Base-by-base conservation (phyloP, 1,140 invertebrate species). In the Hyphantria cunea region DNA sequence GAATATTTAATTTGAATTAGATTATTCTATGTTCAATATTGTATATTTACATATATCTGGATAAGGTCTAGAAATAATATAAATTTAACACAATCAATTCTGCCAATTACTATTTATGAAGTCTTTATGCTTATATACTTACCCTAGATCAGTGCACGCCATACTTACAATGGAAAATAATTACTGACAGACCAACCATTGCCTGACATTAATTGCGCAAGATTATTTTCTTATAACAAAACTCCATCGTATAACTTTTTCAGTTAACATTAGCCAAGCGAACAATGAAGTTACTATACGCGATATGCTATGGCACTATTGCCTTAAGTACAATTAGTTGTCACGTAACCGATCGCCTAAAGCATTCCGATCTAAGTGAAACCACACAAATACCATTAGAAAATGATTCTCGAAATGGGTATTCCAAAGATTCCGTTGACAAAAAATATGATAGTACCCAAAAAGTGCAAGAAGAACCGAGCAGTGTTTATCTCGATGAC, bases 401-500 rank as follows among this genome's bases (percentile, higher is more conserved):
- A 33, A 55, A 58, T 41, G 15, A 37, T 4, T 31, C 45, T 9
- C 33, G 45, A 39, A 48, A 39, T 39, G 17, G 12, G 0, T 12
- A 31, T 15, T 0, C 8, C 8, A 39, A 39, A 11, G n/a, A 39
- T n/a, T 13, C 9, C 12, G 31, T 32, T 58, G 45, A 31, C 3
- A 48, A 58, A 39, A 58, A 48, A 14, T 10, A 17, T 25, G 55
- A 58, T 13, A 34, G 17, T 34, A 3, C 53, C 3, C 48, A 49
- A 49, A 25, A 25, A 4, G 37, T 65, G 14, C 8, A 42, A 15
- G 70, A 73, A 48, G 34, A 42, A 12, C 69, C 71, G 6, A 76
- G 62, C 52, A 54, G 66, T 41, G 68, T 89, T 11, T 89, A 89
- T 66, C 52, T 89, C 6, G 84, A 87, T 33, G 84, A 87, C 69